Evolutionary conservation across 2,888 invertebrate genomes (phyloP), one percentile per base, ranked within the genome.

Genomic region (Dryococelus australis): DNA sequence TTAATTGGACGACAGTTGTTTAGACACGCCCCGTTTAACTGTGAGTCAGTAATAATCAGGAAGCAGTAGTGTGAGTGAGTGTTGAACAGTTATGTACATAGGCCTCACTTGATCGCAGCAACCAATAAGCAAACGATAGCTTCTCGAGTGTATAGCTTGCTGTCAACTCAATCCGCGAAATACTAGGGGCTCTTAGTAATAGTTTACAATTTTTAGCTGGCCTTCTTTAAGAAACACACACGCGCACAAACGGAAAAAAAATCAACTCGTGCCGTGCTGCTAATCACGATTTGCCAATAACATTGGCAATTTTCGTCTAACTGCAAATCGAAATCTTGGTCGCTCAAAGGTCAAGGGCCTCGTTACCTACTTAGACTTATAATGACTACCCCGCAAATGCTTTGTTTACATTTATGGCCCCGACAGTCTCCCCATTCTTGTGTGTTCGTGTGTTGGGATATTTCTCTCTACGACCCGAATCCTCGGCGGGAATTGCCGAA

Each of bases 271-370:
- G 20, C 65, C n/a, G 65, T 20, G 65, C 20, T 9, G 65, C 65
- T 65, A 65, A 65, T 65, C 65, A 65, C 65, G 65, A 65, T 65
- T 65, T 20, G 65, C 65, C 65, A 65, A 65, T n/a, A 65, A 16
- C 65, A 24, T 24, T 65, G 65, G 65, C 65, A 65, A 65, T 65
- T 65, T 65, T 65, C 65, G 65, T 65, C 65, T 8, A n/a, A 65
- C 24, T 10, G 8, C 24, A n/a, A 16, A 65, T 8, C 20, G 65
- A 65, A 65, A 65, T 65, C 65, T 65, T 65, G 20, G 65, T 20
- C 24, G 65, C 20, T 10, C 65, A 65, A 65, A 65, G 65, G 65
- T 65, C 65, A 65, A 65, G 65, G 65, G 65, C 24, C 65, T 65
- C 24, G 65, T 65, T 65, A n/a, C 65, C 65, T n/a, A 65, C 65